Evolutionary conservation across 2,888 invertebrate genomes (phyloP).

Genomic region (Onthophagus sagittarius): DNA sequence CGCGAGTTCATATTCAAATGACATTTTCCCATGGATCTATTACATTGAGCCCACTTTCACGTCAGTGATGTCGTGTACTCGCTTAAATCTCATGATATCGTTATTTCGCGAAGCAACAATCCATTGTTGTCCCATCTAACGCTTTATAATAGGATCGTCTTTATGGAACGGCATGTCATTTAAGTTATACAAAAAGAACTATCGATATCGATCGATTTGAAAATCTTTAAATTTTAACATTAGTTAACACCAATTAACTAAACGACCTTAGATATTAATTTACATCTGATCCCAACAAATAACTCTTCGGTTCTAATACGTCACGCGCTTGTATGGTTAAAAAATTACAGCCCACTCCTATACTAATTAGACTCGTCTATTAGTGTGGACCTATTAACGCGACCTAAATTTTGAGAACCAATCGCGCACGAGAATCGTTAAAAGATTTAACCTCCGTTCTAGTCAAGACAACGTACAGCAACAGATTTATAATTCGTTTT

Average conservation of each 20-base stretch:
- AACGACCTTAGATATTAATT: background rate
- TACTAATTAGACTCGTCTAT: slow-evolving; percentile 10
- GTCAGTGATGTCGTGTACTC: background rate
- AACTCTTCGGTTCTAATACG: slow-evolving; percentile 3
- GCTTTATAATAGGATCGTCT: background rate
- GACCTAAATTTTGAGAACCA: slow-evolving; percentile 1
- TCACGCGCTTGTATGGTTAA: slow-evolving; percentile 18
- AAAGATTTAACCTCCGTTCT: background rate
- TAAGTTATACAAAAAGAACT: background rate
- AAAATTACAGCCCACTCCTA: slow-evolving; percentile 11
- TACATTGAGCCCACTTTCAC: slow-evolving; percentile 1
- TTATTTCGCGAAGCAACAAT: background rate
- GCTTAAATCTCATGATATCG: slow-evolving; percentile 6
- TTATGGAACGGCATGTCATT: background rate
- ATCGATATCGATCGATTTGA: background rate
- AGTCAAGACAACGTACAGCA: background rate
- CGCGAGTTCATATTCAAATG: slow-evolving; percentile 4
- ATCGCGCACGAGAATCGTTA: background rate
- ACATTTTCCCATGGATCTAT: slow-evolving; percentile 7
- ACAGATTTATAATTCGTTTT: background rate
- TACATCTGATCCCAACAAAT: background rate
- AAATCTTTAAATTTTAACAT: background rate
- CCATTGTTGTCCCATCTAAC: slow-evolving; percentile 1
- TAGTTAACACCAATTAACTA: slow-evolving; percentile 6
- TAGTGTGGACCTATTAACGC: slow-evolving; percentile 4